phyloP scores from a whole-genome alignment of 2,888 invertebrate genomes.

The Xylophagus ater region DNA sequence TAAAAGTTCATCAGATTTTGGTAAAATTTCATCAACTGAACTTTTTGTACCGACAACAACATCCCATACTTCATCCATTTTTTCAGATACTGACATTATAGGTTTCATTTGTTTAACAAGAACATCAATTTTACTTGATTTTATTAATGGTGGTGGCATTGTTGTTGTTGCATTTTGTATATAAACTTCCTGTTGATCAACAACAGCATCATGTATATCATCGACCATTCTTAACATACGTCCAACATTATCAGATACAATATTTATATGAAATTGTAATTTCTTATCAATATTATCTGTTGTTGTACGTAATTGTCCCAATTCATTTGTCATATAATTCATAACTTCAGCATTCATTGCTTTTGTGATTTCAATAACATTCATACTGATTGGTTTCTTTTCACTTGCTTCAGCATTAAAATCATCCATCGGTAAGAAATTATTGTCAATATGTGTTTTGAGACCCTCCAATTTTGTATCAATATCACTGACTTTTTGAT shows the following conservation, averaged over 20 bases:
- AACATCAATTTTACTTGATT: conserved; percentile 66
- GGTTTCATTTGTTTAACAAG: conserved; percentile 73
- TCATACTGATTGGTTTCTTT: conserved; percentile 74
- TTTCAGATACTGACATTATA: conserved; percentile 74
- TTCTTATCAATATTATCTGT: conserved; percentile 71
- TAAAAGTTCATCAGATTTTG: conserved; percentile 74
- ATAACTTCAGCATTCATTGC: conserved; percentile 72
- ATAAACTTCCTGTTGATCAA: conserved; percentile 55
- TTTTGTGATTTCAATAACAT: conserved; percentile 71
- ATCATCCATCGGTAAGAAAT: conserved; percentile 68
- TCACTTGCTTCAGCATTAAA: conserved; percentile 80
- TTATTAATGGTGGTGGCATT: conserved; percentile 46
- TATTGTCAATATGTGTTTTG: conserved; percentile 73
- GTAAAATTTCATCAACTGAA: conserved; percentile 73
- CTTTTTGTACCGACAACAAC: conserved; percentile 82
- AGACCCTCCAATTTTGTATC: conserved; percentile 65
- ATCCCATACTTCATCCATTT: conserved; percentile 87
- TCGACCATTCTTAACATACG: conserved; percentile 67
- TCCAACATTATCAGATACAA: conserved; percentile 70
- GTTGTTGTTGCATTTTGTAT: conserved; percentile 41
- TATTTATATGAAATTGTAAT: conserved; percentile 72
- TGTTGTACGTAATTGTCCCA: conserved; percentile 64
- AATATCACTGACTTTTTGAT: conserved; percentile 75
- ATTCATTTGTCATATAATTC: conserved; percentile 68
- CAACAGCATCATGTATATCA: conserved; percentile 73